Percentiles rank a stretch among this genome's conserved stretches.
phyloP scores from a whole-genome alignment of 2,888 invertebrate genomes.

The Neuroscelio doddi region DNA sequence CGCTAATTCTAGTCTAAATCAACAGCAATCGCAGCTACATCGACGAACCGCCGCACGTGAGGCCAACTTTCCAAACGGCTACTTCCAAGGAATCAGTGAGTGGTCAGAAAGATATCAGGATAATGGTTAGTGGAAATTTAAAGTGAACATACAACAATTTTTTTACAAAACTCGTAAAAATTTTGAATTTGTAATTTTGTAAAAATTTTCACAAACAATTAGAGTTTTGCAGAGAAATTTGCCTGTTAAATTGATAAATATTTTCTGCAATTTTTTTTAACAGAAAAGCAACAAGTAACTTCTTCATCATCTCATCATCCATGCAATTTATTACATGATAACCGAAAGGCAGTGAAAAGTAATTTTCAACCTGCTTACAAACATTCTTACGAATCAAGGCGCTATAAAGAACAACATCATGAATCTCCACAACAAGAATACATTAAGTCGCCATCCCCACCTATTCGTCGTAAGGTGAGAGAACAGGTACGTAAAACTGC shows the following conservation, averaged over 20 bases:
- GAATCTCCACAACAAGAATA: conserved; percentile 41
- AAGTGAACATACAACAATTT: too few relatives aligned
- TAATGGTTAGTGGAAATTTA: conserved; percentile 52
- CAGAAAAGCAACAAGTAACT: conserved; percentile 51
- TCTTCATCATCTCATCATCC: conserved; percentile 19
- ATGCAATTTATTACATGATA: conserved; percentile 23
- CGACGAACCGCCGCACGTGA: conserved; percentile 60
- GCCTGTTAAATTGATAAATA: too few relatives aligned
- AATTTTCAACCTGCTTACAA: conserved; percentile 58
- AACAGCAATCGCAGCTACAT: too few relatives aligned
- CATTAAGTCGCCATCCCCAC: conserved; percentile 59
- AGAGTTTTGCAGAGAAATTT: too few relatives aligned
- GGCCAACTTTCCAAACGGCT: conserved; percentile 70
- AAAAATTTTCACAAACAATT: too few relatives aligned
- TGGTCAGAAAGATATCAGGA: conserved; percentile 80
- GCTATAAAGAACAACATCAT: conserved; percentile 24
- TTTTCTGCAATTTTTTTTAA: not conserved
- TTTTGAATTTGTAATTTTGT: not conserved
- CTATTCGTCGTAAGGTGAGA: conserved; percentile 59
- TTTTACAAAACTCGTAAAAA: conserved; percentile 6
- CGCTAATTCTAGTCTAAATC: conserved; percentile 54
- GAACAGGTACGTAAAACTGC: too few relatives aligned
- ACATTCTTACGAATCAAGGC: conserved; percentile 51
- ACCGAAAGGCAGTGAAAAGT: conserved; percentile 42
- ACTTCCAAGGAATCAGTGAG: conserved; percentile 84